These are phyloP conservation scores for Larimichthys crocea DNA, from an alignment of 2,113 vertebrate genomes.

Conservation along the genomic window DNA sequence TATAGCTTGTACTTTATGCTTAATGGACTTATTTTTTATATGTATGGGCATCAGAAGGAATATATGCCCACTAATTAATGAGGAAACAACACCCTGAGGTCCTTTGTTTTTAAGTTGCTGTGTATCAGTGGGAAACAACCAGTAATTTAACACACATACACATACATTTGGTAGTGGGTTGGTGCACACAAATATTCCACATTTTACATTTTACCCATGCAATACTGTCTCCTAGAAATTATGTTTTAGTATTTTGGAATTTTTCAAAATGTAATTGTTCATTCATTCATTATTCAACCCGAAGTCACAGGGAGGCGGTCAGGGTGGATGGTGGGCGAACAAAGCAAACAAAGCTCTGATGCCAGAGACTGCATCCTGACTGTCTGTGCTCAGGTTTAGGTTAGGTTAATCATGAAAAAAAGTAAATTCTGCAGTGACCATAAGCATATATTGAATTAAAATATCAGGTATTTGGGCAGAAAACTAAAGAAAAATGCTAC, in stretches of 20 bases:
- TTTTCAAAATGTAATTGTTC: too few relatives aligned
- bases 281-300: too few relatives aligned
- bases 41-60: not conserved
- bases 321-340: too few relatives aligned
- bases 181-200: not conserved
- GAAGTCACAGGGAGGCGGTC: not conserved
- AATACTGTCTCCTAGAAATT: not conserved
- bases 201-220: not conserved
- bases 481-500: too few relatives aligned
- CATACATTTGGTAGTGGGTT: not conserved
- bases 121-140: constrained; percentile 16
- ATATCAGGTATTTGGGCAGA: too few relatives aligned
- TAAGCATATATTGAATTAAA: not conserved
- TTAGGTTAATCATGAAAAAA: not conserved
- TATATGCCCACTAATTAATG: constrained; percentile 36
- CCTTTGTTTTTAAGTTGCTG: constrained; percentile 19
- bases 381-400: too few relatives aligned
- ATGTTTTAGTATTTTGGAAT: too few relatives aligned
- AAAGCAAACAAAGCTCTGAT: too few relatives aligned
- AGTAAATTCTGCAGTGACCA: not conserved
- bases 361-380: too few relatives aligned
- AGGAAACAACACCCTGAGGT: constrained; percentile 25
- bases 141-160: constrained; percentile 20
- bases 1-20: not conserved
- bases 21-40: not conserved